Conservation (phyloP, 1,140 invertebrate species). For the Philaenus spumarius region DNA sequence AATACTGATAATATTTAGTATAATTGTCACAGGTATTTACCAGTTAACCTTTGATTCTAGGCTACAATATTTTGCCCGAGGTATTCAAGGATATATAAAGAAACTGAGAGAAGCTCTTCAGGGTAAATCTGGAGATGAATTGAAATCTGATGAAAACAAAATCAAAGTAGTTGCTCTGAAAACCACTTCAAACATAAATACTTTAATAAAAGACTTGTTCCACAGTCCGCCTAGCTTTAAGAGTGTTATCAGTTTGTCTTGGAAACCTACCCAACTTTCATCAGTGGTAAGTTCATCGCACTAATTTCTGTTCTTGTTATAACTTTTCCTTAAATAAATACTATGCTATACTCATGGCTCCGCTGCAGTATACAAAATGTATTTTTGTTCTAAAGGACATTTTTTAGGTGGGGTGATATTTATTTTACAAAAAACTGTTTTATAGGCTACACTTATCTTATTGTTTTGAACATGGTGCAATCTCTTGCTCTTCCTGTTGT, state of each 20-base stretch:
- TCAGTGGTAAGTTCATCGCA: slow-evolving; percentile 4
- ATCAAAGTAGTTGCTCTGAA: slow-evolving; percentile 79
- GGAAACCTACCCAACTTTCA: slow-evolving; percentile 54
- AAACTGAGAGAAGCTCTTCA: slow-evolving; percentile 81
- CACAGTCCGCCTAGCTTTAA: slow-evolving; percentile 91
- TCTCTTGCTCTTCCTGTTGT: no score
- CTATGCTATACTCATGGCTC: no score
- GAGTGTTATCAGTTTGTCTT: slow-evolving; percentile 76
- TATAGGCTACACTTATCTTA: no score
- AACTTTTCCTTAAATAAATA: no score
- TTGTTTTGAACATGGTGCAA: no score
- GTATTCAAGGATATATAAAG: slow-evolving; percentile 88
- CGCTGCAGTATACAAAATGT: no score
- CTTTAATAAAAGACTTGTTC: slow-evolving; percentile 90
- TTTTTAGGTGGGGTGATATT: no score
- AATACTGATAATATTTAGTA: no score
- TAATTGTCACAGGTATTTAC: no score
- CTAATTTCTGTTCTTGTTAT: no score
- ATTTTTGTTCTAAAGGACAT: no score
- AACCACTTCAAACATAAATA: slow-evolving; percentile 89
- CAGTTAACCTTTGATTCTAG: slow-evolving; percentile 41
- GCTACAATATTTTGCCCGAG: slow-evolving; percentile 86
- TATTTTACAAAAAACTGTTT: no score
- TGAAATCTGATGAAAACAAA: slow-evolving; percentile 75
- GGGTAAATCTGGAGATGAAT: slow-evolving; percentile 64